Evolutionary conservation across 2,113 vertebrate genomes (phyloP), one percentile per base, ranked within the genome.

Genomic region (Xyliphius kryptos): DNA sequence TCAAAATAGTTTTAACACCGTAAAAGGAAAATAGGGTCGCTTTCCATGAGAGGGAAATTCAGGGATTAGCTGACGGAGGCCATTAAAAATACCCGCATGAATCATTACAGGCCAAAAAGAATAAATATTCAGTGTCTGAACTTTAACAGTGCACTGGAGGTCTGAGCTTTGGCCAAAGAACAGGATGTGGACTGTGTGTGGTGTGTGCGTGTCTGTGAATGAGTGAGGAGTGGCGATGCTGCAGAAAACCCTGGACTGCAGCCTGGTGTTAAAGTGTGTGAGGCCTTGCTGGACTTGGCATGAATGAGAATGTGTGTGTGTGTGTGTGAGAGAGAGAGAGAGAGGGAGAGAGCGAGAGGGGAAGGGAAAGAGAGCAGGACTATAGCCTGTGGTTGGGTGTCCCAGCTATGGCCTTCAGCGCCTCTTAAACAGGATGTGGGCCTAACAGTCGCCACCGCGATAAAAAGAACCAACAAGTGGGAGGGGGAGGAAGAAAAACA

Each of bases 401-500:
- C 66, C 66, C 37, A 68, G 21, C 47, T 65, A 51, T 21, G 37
- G 44, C 64, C 43, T 56, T 66, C 50, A 59, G 19, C 21, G 19
- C 54, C 54, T 67, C 37, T 63, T 51, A 55, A 58, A 63, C 72
- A 70, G 72, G 68, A 74, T 67, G 59, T 67, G 68, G 53, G 61
- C 47, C 40, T 46, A 58, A 63, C 56, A 59, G 64, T 67, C 47
- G n/a, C 43, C 55, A 41, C 52, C 21, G 56, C 26, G 48, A 66
- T 61, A 56, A 47, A 58, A 71, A 75, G 60, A 37, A 64, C 52
- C 41, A 56, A 26, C 11, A 15, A 20, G 10, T 22, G 2, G 26
- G 3, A 2, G 54, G n/a, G 12, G 26, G 17, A 10, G 16, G 41
- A 16, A 20, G 40, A 4, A 41, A 12, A 8, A 21, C 15, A 41